A percentile compares a stretch with the other conserved stretches of the same genome.
Evolutionary conservation across 2,113 vertebrate genomes (phyloP).

Genomic region (Erpornis zantholeuca): DNA sequence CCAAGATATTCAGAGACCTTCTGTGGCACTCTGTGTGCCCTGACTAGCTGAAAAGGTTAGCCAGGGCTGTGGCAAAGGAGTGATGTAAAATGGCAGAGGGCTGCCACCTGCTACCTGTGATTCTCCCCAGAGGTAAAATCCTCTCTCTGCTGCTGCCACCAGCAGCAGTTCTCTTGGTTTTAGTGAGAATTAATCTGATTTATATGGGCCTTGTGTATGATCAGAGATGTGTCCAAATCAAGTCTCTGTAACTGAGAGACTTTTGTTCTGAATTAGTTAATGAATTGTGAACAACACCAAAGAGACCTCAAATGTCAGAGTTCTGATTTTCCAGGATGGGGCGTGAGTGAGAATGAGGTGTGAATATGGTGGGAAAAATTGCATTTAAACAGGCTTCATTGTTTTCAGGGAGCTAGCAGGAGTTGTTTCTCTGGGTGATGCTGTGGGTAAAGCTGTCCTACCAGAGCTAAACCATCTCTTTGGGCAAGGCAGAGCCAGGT

Average conservation of each 20-base stretch:
- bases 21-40: not conserved
- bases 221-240: not conserved
- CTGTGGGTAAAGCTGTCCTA: not conserved
- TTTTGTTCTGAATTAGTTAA: not conserved
- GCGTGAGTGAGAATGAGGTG: not conserved
- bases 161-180: not conserved
- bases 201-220: not conserved
- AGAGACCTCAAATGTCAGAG: not conserved
- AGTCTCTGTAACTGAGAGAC: not conserved
- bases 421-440: not conserved
- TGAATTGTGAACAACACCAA: not conserved
- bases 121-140: conserved; percentile 7
- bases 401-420: not conserved
- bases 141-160: not conserved
- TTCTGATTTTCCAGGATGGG: not conserved
- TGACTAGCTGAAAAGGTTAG: not conserved
- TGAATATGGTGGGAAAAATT: not conserved
- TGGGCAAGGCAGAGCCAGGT: not conserved
- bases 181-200: not conserved
- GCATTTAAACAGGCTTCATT: not conserved
- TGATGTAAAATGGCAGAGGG: not conserved
- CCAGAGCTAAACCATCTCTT: not conserved
- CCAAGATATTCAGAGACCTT: not conserved
- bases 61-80: not conserved
- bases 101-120: not conserved